Percentiles rank a stretch among this genome's conserved stretches.
These are phyloP conservation scores for Panulirus ornatus DNA, from an alignment of 1,140 invertebrate genomes.

Conservation along the genomic window DNA sequence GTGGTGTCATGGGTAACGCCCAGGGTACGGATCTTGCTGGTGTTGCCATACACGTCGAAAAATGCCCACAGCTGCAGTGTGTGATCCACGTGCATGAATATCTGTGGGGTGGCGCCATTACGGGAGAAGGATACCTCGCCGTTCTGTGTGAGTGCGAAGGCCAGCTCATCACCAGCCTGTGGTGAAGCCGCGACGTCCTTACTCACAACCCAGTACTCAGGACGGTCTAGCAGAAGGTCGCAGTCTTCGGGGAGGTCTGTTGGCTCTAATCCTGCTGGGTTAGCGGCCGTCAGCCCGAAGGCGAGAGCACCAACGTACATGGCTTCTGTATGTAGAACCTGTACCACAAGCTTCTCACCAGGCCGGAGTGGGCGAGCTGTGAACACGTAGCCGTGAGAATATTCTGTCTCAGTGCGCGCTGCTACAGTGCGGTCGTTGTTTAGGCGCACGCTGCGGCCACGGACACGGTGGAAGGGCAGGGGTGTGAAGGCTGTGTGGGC, in stretches of 20 bases:
- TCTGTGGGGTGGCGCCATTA: conserved; percentile 88
- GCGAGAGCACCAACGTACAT: conserved; percentile 93
- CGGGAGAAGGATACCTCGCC: conserved; percentile 93
- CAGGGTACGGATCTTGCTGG: conserved; percentile 89
- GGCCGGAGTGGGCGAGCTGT: conserved; percentile 89
- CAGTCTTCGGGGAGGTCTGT: conserved; percentile 94
- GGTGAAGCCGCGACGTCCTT: conserved; percentile 93
- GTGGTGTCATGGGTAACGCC: conserved; percentile 78
- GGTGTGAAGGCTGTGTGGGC: conserved; percentile 65
- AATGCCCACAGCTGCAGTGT: conserved; percentile 94
- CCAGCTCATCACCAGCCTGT: conserved; percentile 91
- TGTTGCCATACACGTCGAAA: conserved; percentile 96
- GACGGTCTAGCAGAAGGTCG: conserved; percentile 93
- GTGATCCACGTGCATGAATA: conserved; percentile 96
- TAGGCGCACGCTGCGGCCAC: conserved; percentile 91
- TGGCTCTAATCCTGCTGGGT: conserved; percentile 86
- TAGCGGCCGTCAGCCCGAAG: conserved; percentile 95
- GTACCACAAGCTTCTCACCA: conserved; percentile 91
- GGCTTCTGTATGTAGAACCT: conserved; percentile 88
- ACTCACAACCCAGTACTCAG: conserved; percentile 97
- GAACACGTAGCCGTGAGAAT: conserved; percentile 96
- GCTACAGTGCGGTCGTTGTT: conserved; percentile 89
- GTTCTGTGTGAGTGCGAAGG: conserved; percentile 73
- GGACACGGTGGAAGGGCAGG: conserved; percentile 80
- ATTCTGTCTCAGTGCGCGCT: conserved; percentile 89